Conservation (phyloP, 2,888 invertebrate genomes). For the Tetropium fuscum region DNA sequence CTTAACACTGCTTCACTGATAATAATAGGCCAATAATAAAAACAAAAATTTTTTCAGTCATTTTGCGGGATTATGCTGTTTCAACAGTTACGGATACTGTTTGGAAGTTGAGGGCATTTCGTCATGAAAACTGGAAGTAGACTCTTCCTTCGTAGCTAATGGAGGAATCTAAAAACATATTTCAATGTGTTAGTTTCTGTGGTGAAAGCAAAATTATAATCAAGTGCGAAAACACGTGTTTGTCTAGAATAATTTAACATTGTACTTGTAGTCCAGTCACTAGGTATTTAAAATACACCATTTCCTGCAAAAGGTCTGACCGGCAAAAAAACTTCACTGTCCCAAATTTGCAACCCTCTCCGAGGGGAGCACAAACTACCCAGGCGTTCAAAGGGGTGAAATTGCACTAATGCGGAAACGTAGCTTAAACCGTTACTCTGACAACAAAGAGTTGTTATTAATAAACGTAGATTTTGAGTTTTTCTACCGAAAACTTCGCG, state of each 20-base stretch:
- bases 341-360: too few relatives aligned
- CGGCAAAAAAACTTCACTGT: too few relatives aligned
- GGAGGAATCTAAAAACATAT: constrained; percentile 62
- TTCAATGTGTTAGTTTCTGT: not conserved
- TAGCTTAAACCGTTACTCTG: too few relatives aligned
- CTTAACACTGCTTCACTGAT: constrained; percentile 27
- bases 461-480: too few relatives aligned
- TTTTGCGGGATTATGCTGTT: constrained; percentile 31
- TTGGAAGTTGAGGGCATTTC: constrained; percentile 65
- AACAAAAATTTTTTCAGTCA: constrained; percentile 37
- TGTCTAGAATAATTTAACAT: not conserved
- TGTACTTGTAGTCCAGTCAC: not conserved
- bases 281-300: too few relatives aligned
- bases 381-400: too few relatives aligned
- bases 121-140: constrained; percentile 63
- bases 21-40: constrained; percentile 39
- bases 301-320: too few relatives aligned
- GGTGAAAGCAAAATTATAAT: not conserved
- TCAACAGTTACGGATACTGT: constrained; percentile 59
- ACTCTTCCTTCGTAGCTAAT: constrained; percentile 63
- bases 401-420: too few relatives aligned
- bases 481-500: too few relatives aligned
- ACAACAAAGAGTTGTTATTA: too few relatives aligned
- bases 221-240: not conserved
- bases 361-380: too few relatives aligned